Evolutionary conservation across 2,113 vertebrate species (phyloP).

Genomic region (Paradisaea rubra): DNA sequence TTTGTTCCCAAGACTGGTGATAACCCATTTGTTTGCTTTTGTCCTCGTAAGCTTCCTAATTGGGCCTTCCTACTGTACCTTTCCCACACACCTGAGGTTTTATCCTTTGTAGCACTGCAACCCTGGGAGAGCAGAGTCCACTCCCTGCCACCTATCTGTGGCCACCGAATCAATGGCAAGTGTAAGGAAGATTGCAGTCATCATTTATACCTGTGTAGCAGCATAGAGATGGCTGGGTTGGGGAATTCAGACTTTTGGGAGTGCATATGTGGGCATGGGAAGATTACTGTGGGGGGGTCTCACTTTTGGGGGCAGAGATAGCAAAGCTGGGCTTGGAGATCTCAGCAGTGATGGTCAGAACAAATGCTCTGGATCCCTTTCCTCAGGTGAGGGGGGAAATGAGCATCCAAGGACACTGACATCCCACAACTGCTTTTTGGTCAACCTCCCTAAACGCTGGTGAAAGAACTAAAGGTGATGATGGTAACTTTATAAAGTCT

Average conservation of each 20-base stretch:
- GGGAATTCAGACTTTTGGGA: neutral
- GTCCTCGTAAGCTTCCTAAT: neutral
- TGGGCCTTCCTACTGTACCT: neutral
- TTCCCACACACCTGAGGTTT: neutral
- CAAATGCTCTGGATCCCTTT: neutral
- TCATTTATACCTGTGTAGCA: neutral
- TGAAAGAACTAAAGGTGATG: neutral
- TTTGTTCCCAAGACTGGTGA: neutral
- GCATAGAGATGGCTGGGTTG: accelerated
- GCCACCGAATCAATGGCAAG: neutral
- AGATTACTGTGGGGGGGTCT: neutral
- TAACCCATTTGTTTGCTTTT: neutral
- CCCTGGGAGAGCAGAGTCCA: neutral
- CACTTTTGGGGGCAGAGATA: neutral
- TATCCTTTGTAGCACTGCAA: neutral
- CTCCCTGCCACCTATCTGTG: accelerated
- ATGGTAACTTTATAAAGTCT: neutral
- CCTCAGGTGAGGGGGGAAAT: accelerated
- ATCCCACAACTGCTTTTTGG: neutral
- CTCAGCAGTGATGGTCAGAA: neutral
- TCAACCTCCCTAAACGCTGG: neutral
- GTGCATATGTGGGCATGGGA: neutral
- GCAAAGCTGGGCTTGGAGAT: neutral
- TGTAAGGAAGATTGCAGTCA: accelerated
- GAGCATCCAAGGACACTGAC: neutral